These are phyloP conservation scores for Sinocyclocheilus anshuiensis DNA, from an alignment of 2,113 vertebrate species.

Conservation along the genomic window DNA sequence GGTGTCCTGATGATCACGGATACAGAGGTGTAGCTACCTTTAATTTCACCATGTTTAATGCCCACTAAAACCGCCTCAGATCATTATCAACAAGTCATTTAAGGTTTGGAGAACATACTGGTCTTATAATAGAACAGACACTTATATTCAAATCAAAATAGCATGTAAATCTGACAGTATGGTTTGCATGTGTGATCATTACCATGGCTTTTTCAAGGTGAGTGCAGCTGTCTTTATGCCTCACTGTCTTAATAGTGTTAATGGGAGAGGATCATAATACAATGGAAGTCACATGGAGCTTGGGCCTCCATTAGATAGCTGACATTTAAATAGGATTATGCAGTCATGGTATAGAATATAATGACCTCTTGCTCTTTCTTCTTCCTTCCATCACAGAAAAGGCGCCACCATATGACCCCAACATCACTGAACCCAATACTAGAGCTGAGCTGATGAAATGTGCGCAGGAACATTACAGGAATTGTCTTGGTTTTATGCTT, in stretches of 20 bases:
- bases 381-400: slow-evolving; percentile 59
- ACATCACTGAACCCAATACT: slow-evolving; percentile 73
- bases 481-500: neutral
- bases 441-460: slow-evolving; percentile 75
- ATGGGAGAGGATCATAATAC: neutral
- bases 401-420: slow-evolving; percentile 69
- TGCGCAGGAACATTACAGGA: slow-evolving; percentile 42
- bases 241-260: neutral
- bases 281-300: neutral
- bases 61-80: neutral
- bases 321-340: slow-evolving; percentile 28
- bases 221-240: neutral
- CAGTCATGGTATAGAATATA: neutral
- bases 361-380: slow-evolving; percentile 8
- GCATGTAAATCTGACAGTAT: slow-evolving; percentile 5
- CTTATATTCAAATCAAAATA: neutral
- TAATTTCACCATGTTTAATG: neutral
- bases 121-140: neutral
- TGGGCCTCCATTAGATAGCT: slow-evolving; percentile 6
- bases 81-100: neutral
- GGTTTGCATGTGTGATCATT: slow-evolving; percentile 23
- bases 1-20: neutral
- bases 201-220: slow-evolving; percentile 11
- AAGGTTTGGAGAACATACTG: neutral
- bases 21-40: neutral